These are phyloP conservation scores for Rosalia funebris DNA, from an alignment of 2,888 invertebrate species.

Conservation along the genomic window DNA sequence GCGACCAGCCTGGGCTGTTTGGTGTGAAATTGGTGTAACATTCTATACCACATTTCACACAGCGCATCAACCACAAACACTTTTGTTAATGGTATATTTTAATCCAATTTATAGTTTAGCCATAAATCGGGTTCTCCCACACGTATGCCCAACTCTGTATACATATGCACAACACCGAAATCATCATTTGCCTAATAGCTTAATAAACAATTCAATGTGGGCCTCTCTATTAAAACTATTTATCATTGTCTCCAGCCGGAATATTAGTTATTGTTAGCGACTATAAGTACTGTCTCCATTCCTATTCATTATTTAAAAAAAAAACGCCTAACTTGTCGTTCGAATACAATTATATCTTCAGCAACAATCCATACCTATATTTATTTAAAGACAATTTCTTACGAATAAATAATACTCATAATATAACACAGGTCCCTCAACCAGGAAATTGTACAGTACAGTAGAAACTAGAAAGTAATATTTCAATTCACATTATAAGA, in stretches of 20 bases:
- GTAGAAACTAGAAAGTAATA: background rate
- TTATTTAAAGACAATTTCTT: no score
- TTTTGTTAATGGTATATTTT: no score
- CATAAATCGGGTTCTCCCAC: no score
- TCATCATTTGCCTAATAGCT: conserved; percentile 3
- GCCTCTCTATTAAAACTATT: background rate
- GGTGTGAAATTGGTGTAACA: no score
- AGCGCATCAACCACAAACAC: no score
- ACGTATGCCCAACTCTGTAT: no score
- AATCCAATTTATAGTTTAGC: no score
- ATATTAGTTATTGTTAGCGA: background rate
- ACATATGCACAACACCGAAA: background rate
- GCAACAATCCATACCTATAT: background rate
- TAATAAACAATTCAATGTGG: conserved; percentile 11
- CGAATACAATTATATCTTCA: background rate
- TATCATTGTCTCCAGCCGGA: background rate
- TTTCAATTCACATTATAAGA: no score
- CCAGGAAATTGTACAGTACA: background rate
- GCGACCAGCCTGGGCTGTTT: no score
- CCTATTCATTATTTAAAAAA: background rate
- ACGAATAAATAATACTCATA: conserved; percentile 2
- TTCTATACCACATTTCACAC: no score
- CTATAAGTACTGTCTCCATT: background rate
- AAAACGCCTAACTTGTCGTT: background rate
- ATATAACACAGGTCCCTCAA: background rate